Base-by-base conservation (phyloP, 2,888 invertebrate species). In the Thumatha senex region DNA sequence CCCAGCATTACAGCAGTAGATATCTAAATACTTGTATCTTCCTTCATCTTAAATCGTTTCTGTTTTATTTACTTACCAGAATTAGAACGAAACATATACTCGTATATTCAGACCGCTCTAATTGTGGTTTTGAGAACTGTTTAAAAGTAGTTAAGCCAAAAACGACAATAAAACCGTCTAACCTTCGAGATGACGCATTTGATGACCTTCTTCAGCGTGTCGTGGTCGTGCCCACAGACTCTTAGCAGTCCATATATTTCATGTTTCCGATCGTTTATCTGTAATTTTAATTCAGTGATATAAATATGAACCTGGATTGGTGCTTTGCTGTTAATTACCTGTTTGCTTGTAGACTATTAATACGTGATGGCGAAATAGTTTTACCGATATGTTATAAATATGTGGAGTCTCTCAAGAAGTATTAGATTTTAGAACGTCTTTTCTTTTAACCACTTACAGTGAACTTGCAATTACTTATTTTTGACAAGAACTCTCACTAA, bases 101-200 rank as follows among this genome's bases (percentile, higher is more conserved):
- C 7, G 9, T 31, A 24, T 24, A 30, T 50, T 36, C 10, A 18
- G 35, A 29, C 30, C 18, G 50, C 30, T 51, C 51, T 51, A 42
- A 46, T 51, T 46, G 51, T 46, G 41, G 51, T 51, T 42, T 48
- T 30, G 18, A 7, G 14, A 46, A 41, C 18, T 34, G 30, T 48
- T 41, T 30, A 46, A 41, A 48, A 50, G 40, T 36, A n/a, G 46
- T 46, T 35, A 46, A 35, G 13, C 36, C 45, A 24, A 13, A 29
- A 43, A 31, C 30, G 14, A 31, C n/a, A 2, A 13, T 33, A 42
- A 40, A 40, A 34, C 11, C 12, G 38, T 33, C 59, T 72, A 59
- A 89, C 89, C 88, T 89, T 89, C 41, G 89, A 81, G 35, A 90
- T 90, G 79, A 90, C 90, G 82, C 90, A 91, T 54, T 90, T 89